Percentiles rank a stretch among this genome's conserved stretches.
phyloP scores from a whole-genome alignment of 2,888 invertebrate genomes.

The Eretmocerus hayati region DNA sequence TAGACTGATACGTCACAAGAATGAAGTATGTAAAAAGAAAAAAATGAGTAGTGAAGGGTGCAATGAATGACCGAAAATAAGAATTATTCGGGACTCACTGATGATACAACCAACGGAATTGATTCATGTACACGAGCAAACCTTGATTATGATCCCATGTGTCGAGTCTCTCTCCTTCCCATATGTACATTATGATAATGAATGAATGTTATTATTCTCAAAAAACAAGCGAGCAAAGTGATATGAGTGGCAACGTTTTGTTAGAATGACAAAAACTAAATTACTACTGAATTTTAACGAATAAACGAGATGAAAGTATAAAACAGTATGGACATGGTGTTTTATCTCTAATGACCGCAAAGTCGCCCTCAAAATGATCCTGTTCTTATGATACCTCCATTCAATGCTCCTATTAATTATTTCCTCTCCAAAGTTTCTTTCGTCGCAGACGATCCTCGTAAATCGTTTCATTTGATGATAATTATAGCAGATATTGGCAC shows the following conservation, averaged over 20 bases:
- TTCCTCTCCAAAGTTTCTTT: too few species aligned
- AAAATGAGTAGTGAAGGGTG: neutral
- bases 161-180: conserved; percentile 28
- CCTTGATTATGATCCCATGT: conserved; percentile 16
- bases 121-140: conserved; percentile 19
- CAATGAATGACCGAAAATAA: conserved; percentile 2
- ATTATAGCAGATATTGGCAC: too few species aligned
- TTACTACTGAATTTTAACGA: conserved; percentile 48
- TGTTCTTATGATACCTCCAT: too few species aligned
- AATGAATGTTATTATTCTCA: conserved; percentile 45
- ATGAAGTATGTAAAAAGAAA: neutral
- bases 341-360: conserved; percentile 15
- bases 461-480: too few species aligned
- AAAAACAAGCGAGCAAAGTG: conserved; percentile 27
- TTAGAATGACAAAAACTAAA: conserved; percentile 46
- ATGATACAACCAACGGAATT: conserved; percentile 10
- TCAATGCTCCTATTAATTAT: too few species aligned
- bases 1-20: too few species aligned
- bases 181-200: conserved; percentile 45
- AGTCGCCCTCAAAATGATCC: conserved; percentile 1
- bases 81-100: conserved; percentile 8
- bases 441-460: too few species aligned
- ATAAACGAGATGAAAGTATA: conserved; percentile 48
- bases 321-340: conserved; percentile 30
- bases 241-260: conserved; percentile 40